These are phyloP conservation scores for Wiebesia pumilae DNA, from an alignment of 1,140 invertebrate genomes.

Conservation along the genomic window DNA sequence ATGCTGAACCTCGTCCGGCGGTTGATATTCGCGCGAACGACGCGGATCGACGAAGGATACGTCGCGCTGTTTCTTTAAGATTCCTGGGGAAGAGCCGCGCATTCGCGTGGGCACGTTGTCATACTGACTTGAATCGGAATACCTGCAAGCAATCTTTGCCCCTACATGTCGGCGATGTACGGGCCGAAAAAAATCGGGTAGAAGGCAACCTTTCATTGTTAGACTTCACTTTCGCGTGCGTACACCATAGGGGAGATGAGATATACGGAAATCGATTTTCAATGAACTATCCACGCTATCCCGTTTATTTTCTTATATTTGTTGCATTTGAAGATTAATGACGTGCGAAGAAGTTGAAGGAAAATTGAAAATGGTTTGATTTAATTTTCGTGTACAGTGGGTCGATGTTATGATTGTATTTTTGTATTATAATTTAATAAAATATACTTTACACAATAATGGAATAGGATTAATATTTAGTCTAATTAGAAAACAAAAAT, in stretches of 20 bases:
- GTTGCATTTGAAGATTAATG: background rate
- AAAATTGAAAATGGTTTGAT: background rate
- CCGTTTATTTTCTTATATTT: background rate
- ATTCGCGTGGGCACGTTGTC: slow-evolving; percentile 73
- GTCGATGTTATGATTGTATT: background rate
- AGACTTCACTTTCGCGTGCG: background rate
- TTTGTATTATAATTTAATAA: background rate
- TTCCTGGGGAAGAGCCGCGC: slow-evolving; percentile 64
- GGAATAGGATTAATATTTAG: background rate
- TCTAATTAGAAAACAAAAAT: background rate
- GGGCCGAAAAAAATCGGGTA: slow-evolving; percentile 45
- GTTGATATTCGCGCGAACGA: slow-evolving; percentile 61
- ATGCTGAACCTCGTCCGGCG: slow-evolving; percentile 43
- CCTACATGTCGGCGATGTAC: slow-evolving; percentile 47
- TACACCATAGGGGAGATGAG: background rate
- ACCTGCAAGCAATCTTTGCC: slow-evolving; percentile 60
- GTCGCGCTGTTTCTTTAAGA: slow-evolving; percentile 67
- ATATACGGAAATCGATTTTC: background rate
- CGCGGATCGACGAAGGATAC: slow-evolving; percentile 66
- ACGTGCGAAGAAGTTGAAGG: slow-evolving; percentile 33
- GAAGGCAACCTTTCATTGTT: slow-evolving; percentile 30
- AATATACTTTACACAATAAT: background rate
- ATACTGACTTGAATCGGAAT: slow-evolving; percentile 72
- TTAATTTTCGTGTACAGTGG: background rate
- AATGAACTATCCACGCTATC: background rate